A percentile compares a stretch with the other conserved stretches of the same genome.
Evolutionary conservation across 1,140 invertebrate genomes (phyloP).

Genomic region (Asbolus verrucosus): DNA sequence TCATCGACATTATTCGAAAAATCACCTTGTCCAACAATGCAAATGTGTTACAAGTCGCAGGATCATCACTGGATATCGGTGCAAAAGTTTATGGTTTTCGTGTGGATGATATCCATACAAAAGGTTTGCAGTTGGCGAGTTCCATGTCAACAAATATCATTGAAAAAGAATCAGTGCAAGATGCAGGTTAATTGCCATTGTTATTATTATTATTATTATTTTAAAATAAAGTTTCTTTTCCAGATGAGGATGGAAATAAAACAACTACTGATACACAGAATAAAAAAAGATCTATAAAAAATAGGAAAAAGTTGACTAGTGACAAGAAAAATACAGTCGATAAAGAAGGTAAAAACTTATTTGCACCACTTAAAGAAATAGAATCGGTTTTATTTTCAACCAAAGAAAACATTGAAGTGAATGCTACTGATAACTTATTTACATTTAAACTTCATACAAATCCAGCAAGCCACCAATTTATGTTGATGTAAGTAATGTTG

Average conservation of each 20-base stretch:
- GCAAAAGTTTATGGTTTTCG: constrained; percentile 85
- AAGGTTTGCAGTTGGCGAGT: constrained; percentile 82
- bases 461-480: constrained; percentile 51
- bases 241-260: constrained; percentile 27
- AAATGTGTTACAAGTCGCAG: constrained; percentile 80
- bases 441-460: constrained; percentile 54
- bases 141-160: constrained; percentile 70
- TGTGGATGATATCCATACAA: constrained; percentile 82
- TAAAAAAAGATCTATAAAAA: constrained; percentile 63
- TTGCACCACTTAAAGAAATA: constrained; percentile 49
- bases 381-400: constrained; percentile 52
- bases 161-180: constrained; percentile 50
- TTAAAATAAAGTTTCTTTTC: not conserved
- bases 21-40: constrained; percentile 64
- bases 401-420: constrained; percentile 47
- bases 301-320: constrained; percentile 50
- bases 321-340: constrained; percentile 49
- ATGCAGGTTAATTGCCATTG: too few species aligned
- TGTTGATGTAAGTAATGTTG: constrained; percentile 57
- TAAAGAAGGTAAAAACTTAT: constrained; percentile 44
- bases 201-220: too few species aligned
- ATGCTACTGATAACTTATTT: constrained; percentile 54
- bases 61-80: constrained; percentile 84
- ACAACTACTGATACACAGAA: not conserved
- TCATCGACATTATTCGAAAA: constrained; percentile 85